These are phyloP conservation scores for Margaritifera margaritifera DNA, from an alignment of 2,888 invertebrate species.

Conservation along the genomic window DNA sequence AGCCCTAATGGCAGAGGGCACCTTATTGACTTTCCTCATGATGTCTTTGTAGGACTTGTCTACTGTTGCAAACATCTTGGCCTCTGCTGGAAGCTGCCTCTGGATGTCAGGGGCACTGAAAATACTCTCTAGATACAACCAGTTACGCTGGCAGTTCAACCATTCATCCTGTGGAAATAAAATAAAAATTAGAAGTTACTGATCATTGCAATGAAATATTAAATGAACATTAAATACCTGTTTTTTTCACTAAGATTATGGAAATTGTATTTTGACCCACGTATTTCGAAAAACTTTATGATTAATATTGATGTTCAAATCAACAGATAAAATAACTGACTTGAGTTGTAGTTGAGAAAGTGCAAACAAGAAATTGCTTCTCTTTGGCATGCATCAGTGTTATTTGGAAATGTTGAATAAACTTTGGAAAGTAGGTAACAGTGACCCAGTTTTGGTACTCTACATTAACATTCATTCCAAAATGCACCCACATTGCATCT, in stretches of 20 bases:
- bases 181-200: not conserved
- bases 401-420: too few relatives aligned
- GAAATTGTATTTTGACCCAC: not conserved
- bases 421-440: too few relatives aligned
- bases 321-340: too few relatives aligned
- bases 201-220: not conserved
- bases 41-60: constrained; percentile 93
- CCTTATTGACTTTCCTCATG: constrained; percentile 86
- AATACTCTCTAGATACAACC: constrained; percentile 74
- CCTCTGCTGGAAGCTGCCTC: constrained; percentile 73
- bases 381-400: too few relatives aligned
- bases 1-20: constrained; percentile 84
- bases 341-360: too few relatives aligned
- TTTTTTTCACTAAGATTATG: not conserved
- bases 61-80: constrained; percentile 79
- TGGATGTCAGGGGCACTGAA: constrained; percentile 74
- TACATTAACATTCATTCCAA: too few relatives aligned
- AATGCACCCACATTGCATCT: too few relatives aligned
- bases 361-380: too few relatives aligned
- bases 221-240: not conserved
- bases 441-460: too few relatives aligned
- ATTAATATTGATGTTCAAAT: too few relatives aligned
- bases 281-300: too few relatives aligned
- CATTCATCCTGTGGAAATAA: constrained; percentile 75
- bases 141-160: constrained; percentile 72